These are phyloP conservation scores for Sogatella furcifera DNA, from an alignment of 1,140 invertebrate genomes.

Conservation along the genomic window DNA sequence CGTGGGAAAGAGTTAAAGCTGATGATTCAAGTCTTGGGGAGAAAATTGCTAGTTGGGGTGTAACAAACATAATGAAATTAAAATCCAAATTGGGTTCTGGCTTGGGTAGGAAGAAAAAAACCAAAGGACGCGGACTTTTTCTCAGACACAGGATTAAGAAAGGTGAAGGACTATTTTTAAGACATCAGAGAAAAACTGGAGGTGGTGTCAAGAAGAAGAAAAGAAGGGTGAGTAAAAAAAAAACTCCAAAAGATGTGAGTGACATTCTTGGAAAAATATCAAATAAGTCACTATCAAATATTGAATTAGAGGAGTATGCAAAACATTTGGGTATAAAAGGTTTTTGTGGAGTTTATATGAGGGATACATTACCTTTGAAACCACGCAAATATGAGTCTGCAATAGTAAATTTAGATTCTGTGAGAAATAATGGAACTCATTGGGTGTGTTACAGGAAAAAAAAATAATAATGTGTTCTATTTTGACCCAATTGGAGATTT, in stretches of 20 bases:
- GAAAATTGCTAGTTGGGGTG: conserved; percentile 26
- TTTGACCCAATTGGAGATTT: conserved; percentile 9
- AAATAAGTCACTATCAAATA: conserved; percentile 6
- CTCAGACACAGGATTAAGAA: conserved; percentile 3
- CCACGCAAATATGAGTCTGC: conserved; percentile 23
- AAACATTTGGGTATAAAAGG: conserved; percentile 1
- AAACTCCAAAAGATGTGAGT: not conserved
- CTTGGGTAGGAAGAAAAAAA: conserved; percentile 19
- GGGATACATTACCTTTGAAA: conserved; percentile 14
- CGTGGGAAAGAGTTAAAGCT: conserved; percentile 30
- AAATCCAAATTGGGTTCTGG: conserved; percentile 29
- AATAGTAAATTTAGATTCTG: conserved; percentile 28
- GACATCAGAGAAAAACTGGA: conserved; percentile 7
- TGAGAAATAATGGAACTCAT: conserved; percentile 24
- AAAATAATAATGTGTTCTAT: conserved; percentile 2
- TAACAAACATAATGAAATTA: conserved; percentile 28
- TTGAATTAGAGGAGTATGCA: not conserved
- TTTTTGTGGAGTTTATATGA: conserved; percentile 19
- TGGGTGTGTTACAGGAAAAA: conserved; percentile 29
- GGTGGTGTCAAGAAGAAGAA: not conserved
- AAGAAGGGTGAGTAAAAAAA: not conserved
- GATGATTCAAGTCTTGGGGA: conserved; percentile 29
- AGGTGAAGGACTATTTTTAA: conserved; percentile 11
- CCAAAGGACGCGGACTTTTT: not conserved
- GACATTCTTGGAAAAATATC: not conserved